A percentile compares a stretch with the other conserved stretches of the same genome.
These are phyloP conservation scores for Selenia dentaria DNA, from an alignment of 2,888 invertebrate genomes.

Conservation along the genomic window DNA sequence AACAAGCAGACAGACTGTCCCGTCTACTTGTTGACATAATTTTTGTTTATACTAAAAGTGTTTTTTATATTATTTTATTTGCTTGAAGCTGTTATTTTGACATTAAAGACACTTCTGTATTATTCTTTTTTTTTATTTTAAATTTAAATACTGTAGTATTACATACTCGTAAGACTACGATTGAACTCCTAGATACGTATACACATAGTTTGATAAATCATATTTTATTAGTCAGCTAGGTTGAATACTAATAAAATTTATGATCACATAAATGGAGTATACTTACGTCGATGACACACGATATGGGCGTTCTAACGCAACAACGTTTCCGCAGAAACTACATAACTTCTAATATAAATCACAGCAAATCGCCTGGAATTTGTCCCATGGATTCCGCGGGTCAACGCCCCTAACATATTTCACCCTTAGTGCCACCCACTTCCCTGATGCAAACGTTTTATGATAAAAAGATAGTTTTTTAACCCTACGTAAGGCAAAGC, in stretches of 20 bases:
- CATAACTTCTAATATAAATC: conserved; percentile 42
- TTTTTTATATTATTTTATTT: no score
- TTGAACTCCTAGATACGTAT: no score
- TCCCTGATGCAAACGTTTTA: conserved; percentile 46
- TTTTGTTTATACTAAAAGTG: no score
- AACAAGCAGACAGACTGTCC: no score
- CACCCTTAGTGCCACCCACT: conserved; percentile 49
- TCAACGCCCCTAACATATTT: conserved; percentile 56
- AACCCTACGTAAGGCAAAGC: conserved; percentile 27
- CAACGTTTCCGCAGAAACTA: conserved; percentile 36
- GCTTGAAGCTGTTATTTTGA: no score
- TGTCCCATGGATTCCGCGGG: conserved; percentile 50
- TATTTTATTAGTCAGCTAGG: no score
- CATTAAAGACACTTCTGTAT: no score
- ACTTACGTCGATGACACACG: conserved; percentile 16
- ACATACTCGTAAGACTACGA: no score
- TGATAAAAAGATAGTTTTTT: conserved; percentile 34
- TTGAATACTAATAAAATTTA: not conserved
- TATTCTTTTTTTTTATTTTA: no score
- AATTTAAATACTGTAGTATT: no score
- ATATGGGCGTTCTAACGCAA: conserved; percentile 21
- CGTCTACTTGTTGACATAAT: no score
- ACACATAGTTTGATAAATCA: no score
- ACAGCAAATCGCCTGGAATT: conserved; percentile 57
- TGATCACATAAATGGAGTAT: not conserved